Evolutionary conservation across 2,113 vertebrate genomes (phyloP).

Genomic region (Puffinus mauretanicus): DNA sequence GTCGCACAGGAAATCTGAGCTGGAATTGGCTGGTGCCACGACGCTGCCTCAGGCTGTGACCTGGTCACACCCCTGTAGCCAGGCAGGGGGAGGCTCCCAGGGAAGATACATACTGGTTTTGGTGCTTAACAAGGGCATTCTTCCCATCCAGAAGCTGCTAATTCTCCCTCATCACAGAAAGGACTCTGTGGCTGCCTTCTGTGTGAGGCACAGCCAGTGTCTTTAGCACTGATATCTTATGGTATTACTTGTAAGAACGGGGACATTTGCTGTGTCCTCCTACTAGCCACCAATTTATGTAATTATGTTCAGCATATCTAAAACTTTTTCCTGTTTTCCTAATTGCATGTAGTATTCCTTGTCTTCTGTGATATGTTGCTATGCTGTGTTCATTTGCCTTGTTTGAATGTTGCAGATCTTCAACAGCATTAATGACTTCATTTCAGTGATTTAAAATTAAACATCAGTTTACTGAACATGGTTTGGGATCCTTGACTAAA

Average conservation of each 20-base stretch:
- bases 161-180: background rate
- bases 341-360: background rate
- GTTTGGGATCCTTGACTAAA: background rate
- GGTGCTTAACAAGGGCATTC: background rate
- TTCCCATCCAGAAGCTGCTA: background rate
- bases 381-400: background rate
- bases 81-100: background rate
- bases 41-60: background rate
- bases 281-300: background rate
- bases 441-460: constrained; percentile 6
- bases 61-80: background rate
- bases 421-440: background rate
- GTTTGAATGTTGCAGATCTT: background rate
- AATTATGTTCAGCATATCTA: background rate
- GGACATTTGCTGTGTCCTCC: background rate
- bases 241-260: background rate
- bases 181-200: background rate
- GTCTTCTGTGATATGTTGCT: background rate
- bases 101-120: background rate
- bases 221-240: background rate
- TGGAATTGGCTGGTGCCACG: background rate
- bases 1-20: background rate
- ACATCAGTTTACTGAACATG: background rate
- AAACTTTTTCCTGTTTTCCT: background rate
- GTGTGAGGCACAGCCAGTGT: background rate